phyloP scores from a whole-genome alignment of 2,113 vertebrate species.

The Colistium nudipinnis region DNA sequence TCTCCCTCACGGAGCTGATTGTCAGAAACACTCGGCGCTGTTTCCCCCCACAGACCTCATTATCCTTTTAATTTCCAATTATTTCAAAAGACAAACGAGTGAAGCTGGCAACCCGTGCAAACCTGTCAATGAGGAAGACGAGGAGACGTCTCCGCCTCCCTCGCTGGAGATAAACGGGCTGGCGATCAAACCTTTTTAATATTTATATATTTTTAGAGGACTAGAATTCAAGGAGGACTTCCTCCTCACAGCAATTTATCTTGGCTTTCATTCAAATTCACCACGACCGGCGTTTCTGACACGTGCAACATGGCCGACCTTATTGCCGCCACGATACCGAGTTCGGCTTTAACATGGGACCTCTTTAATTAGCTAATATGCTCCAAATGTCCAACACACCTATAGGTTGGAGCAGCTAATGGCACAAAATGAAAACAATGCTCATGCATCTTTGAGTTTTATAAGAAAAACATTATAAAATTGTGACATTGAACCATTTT shows the following conservation, averaged over 20 bases:
- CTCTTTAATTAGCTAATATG: background rate
- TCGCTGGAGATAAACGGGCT: constrained; percentile 45
- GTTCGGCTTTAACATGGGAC: background rate
- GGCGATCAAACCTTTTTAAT: constrained; percentile 52
- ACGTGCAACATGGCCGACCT: background rate
- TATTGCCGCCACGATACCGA: background rate
- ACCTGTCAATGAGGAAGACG: constrained; percentile 60
- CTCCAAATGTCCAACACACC: background rate
- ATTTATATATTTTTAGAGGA: constrained; percentile 23
- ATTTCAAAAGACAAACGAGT: constrained; percentile 76
- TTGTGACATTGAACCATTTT: too few species aligned
- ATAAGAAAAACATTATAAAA: too few species aligned
- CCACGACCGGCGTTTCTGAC: background rate
- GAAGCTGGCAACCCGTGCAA: constrained; percentile 64
- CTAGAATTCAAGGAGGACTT: constrained; percentile 35
- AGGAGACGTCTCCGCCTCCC: constrained; percentile 32
- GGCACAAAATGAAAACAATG: too few species aligned
- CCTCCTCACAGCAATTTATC: background rate
- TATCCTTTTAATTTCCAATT: constrained; percentile 78
- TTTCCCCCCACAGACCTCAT: constrained; percentile 76
- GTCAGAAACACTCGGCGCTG: constrained; percentile 53
- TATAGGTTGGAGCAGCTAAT: too few species aligned
- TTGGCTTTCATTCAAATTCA: background rate
- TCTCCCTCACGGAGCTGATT: constrained; percentile 59
- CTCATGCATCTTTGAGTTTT: too few species aligned